Conservation (phyloP, 2,888 invertebrate species). For the Parascotia fuliginaria region DNA sequence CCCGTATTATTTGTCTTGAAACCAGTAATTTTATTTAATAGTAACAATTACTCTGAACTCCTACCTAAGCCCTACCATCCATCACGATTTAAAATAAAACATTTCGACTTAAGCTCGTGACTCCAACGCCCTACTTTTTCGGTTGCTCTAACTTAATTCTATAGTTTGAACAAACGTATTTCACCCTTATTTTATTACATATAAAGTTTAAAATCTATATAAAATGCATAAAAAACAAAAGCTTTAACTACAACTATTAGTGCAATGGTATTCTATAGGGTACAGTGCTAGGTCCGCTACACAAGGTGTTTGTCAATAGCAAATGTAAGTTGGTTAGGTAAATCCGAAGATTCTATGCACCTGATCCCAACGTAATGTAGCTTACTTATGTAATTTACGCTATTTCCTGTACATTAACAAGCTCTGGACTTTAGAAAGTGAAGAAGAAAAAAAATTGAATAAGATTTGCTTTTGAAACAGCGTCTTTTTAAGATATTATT, state of each 20-base stretch:
- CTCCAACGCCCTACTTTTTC: conserved; percentile 67
- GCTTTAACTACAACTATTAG: conserved; percentile 41
- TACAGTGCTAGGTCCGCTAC: conserved; percentile 41
- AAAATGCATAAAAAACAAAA: conserved; percentile 29
- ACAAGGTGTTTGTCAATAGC: conserved; percentile 42
- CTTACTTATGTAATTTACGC: conserved; percentile 64
- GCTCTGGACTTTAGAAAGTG: conserved; percentile 56
- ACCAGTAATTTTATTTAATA: conserved; percentile 61
- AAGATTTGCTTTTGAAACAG: no score
- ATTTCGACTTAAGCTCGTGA: conserved; percentile 61
- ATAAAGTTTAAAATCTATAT: conserved; percentile 46
- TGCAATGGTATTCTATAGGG: conserved; percentile 46
- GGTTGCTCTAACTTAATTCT: conserved; percentile 45
- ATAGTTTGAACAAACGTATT: conserved; percentile 22
- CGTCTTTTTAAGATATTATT: no score
- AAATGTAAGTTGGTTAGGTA: conserved; percentile 38
- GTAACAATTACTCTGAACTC: conserved; percentile 64
- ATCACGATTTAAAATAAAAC: conserved; percentile 64
- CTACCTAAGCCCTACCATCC: conserved; percentile 63
- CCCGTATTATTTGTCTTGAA: conserved; percentile 39
- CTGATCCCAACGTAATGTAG: conserved; percentile 59
- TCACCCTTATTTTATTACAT: conserved; percentile 38
- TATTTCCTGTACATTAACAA: conserved; percentile 58
- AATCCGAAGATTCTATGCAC: conserved; percentile 48
- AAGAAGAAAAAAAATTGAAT: conserved; percentile 39